A percentile compares a stretch with the other conserved stretches of the same genome.
Conservation (phyloP, 2,888 invertebrate species). For the Chesias legatella region DNA sequence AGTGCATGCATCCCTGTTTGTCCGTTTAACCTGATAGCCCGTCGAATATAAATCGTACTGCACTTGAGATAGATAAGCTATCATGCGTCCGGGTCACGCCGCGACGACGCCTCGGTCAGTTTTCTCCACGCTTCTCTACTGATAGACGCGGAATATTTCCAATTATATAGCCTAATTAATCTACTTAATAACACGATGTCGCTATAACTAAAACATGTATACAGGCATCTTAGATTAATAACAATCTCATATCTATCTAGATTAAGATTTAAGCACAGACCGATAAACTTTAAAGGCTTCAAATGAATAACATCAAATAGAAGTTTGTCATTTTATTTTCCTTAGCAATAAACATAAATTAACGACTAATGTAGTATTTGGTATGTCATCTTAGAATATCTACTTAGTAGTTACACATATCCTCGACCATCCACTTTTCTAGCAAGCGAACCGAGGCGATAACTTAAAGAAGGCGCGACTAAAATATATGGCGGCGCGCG, state of each 20-base stretch:
- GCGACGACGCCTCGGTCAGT: constrained; percentile 40
- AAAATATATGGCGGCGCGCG: constrained; percentile 33
- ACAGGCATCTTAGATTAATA: constrained; percentile 4
- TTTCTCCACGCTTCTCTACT: constrained; percentile 37
- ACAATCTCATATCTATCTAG: constrained; percentile 12
- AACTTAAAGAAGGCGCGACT: constrained; percentile 42
- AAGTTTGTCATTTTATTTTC: constrained; percentile 38
- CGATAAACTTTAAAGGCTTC: no score
- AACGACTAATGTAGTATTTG: constrained; percentile 42
- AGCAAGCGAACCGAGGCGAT: constrained; percentile 42
- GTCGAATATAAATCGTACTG: constrained; percentile 38
- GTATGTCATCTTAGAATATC: constrained; percentile 55
- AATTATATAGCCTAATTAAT: background rate
- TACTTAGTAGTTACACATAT: constrained; percentile 78
- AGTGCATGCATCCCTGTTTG: constrained; percentile 15
- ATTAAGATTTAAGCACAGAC: no score
- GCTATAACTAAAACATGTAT: no score
- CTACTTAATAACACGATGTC: background rate
- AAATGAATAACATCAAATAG: no score
- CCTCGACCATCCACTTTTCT: constrained; percentile 47
- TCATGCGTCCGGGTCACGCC: constrained; percentile 49
- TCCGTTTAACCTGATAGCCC: constrained; percentile 21
- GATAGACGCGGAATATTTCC: constrained; percentile 11
- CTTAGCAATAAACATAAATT: constrained; percentile 27
- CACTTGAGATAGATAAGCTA: constrained; percentile 46